Evolutionary conservation across 2,888 invertebrate genomes (phyloP).

Genomic region (Dryocosmus kuriphilus): DNA sequence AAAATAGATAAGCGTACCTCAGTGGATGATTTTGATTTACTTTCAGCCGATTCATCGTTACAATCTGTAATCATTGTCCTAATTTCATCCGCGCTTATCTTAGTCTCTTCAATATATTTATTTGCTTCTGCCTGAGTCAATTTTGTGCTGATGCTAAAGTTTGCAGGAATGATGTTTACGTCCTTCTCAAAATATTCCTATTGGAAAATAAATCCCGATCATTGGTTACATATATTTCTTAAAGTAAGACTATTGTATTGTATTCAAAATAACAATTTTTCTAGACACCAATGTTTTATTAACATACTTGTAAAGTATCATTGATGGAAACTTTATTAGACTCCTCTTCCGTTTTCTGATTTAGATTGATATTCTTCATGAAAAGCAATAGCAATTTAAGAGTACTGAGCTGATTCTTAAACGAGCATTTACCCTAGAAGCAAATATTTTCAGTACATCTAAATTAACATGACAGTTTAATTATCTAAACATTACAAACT

Average conservation of each 20-base stretch:
- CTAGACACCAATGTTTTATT: not conserved
- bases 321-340: not conserved
- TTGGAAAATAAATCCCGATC: not conserved
- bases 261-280: too few species aligned
- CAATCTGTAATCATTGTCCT: not conserved
- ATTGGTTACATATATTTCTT: not conserved
- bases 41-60: not conserved
- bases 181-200: conserved; percentile 23
- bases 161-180: conserved; percentile 11
- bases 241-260: not conserved
- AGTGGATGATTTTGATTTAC: not conserved
- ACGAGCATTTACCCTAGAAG: conserved; percentile 19
- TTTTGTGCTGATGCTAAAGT: conserved; percentile 25
- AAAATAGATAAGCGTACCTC: conserved; percentile 1
- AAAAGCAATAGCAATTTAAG: conserved; percentile 26
- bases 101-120: conserved; percentile 20
- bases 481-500: not conserved
- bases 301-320: conserved; percentile 20
- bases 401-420: conserved; percentile 28
- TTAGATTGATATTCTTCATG: conserved; percentile 14
- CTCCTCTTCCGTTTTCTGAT: not conserved
- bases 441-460: not conserved
- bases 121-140: conserved; percentile 15
- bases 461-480: not conserved
- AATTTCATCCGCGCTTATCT: not conserved